Evolutionary conservation across 2,888 invertebrate genomes (phyloP).

Genomic region (Volucella zonaria): DNA sequence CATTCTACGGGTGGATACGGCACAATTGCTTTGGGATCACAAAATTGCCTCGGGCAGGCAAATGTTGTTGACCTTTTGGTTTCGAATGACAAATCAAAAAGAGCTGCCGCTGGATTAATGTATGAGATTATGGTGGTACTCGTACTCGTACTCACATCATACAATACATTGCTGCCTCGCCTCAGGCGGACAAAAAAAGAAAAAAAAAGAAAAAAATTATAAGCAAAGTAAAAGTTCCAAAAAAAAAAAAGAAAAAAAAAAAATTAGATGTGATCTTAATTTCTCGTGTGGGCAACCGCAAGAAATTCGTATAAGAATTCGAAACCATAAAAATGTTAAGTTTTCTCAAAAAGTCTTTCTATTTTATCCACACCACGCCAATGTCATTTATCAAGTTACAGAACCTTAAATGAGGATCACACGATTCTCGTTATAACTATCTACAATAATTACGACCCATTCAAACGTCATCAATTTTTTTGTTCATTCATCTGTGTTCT

Average conservation of each 20-base stretch:
- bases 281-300: constrained; percentile 57
- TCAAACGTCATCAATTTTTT: constrained; percentile 25
- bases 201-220: background rate
- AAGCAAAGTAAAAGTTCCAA: background rate
- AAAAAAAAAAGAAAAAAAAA: constrained; percentile 1
- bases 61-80: constrained; percentile 58
- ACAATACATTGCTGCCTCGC: too few species aligned
- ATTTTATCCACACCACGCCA: constrained; percentile 14
- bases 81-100: background rate
- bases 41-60: constrained; percentile 11
- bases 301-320: constrained; percentile 5
- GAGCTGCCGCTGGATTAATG: constrained; percentile 9
- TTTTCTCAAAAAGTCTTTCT: constrained; percentile 10
- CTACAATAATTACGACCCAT: constrained; percentile 45
- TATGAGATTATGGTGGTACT: background rate
- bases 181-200: background rate
- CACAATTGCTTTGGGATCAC: constrained; percentile 7
- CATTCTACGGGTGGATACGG: background rate
- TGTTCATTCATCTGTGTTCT: background rate
- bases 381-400: constrained; percentile 60
- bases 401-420: constrained; percentile 27
- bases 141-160: too few species aligned
- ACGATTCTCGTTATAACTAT: constrained; percentile 28
- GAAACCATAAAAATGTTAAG: constrained; percentile 25
- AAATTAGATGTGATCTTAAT: constrained; percentile 33